phyloP scores from a whole-genome alignment of 2,888 invertebrate genomes.

The Octodonta nipae region DNA sequence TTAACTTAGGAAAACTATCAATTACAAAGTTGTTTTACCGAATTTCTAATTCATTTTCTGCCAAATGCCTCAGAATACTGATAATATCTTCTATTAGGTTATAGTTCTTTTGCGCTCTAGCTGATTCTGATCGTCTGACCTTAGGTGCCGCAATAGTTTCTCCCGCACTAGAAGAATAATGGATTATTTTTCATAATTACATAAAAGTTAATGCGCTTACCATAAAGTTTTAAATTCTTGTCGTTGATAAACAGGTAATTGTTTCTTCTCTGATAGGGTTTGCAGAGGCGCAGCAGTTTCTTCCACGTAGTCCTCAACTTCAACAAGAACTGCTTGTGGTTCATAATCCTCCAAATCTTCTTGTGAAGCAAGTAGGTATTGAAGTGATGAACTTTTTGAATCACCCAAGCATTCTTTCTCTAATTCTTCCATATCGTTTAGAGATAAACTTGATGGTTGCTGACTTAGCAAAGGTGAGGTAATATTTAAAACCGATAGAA shows the following conservation, averaged over 20 bases:
- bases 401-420: conserved; percentile 36
- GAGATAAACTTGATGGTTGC: conserved; percentile 59
- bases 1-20: no score
- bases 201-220: conserved; percentile 30
- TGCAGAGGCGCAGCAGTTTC: conserved; percentile 64
- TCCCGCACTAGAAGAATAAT: conserved; percentile 30
- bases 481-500: conserved; percentile 33
- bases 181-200: no score
- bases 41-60: conserved; percentile 34
- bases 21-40: no score
- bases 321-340: conserved; percentile 65
- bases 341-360: conserved; percentile 32
- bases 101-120: conserved; percentile 35
- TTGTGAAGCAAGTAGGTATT: conserved; percentile 16
- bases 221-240: conserved; percentile 47
- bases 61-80: conserved; percentile 32
- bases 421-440: conserved; percentile 58
- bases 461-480: conserved; percentile 43
- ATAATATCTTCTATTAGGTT: conserved; percentile 39
- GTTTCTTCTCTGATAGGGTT: conserved; percentile 50
- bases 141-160: conserved; percentile 31
- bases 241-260: conserved; percentile 58
- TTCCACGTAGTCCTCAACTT: conserved; percentile 66
- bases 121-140: conserved; percentile 29
- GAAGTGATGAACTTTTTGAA: conserved; percentile 25